Evolutionary conservation across 1,140 invertebrate genomes (phyloP).

Genomic region (Atta texana): DNA sequence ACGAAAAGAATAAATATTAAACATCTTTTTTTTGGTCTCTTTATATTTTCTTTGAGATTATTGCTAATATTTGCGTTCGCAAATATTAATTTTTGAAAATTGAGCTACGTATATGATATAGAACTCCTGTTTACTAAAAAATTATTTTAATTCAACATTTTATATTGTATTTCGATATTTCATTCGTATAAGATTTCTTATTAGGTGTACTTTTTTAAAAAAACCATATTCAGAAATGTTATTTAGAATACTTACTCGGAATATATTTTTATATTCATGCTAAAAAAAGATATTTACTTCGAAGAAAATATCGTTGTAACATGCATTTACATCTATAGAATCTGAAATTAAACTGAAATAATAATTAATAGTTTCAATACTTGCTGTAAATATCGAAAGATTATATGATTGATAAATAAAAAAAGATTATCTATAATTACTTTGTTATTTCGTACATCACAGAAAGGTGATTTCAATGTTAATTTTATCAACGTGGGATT

Average conservation of each 20-base stretch:
- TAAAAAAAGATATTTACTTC: neutral
- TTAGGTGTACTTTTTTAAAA: neutral
- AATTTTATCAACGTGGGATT: neutral
- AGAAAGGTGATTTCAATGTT: neutral
- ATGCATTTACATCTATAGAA: neutral
- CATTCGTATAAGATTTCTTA: neutral
- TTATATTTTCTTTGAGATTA: conserved; percentile 1
- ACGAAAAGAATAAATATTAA: neutral
- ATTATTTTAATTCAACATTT: conserved; percentile 18
- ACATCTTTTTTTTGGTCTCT: neutral
- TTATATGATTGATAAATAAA: neutral
- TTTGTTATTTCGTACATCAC: neutral
- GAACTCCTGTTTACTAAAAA: neutral
- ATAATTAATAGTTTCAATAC: neutral
- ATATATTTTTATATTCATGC: neutral
- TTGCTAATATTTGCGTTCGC: neutral
- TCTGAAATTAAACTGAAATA: neutral
- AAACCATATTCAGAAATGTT: neutral
- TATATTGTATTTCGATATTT: neutral
- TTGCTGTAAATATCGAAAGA: neutral
- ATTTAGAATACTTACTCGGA: neutral
- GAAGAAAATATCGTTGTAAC: neutral
- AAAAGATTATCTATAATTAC: neutral
- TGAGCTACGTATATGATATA: neutral
- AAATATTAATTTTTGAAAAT: conserved; percentile 2